A percentile compares a stretch with the other conserved stretches of the same genome.
These are phyloP conservation scores for Neria commutata DNA, from an alignment of 2,888 invertebrate genomes.

Conservation along the genomic window DNA sequence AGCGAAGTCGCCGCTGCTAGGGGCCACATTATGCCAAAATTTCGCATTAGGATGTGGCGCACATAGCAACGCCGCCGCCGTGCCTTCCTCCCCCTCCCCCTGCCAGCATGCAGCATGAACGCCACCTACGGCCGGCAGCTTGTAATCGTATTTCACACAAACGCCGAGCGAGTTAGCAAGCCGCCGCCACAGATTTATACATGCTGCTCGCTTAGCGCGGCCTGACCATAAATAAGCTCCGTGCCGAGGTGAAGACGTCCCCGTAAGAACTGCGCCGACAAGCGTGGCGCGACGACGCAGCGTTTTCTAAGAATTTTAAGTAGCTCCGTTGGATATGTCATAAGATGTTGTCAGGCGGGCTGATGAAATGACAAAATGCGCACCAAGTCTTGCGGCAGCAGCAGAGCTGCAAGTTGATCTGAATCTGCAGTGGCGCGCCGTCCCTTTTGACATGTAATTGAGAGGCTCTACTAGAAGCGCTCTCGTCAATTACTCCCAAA, in stretches of 20 bases:
- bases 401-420: no score
- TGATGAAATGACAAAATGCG: background rate
- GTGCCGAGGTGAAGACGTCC: no score
- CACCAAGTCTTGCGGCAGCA: no score
- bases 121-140: constrained; percentile 32
- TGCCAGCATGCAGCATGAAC: constrained; percentile 2
- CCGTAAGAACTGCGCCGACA: no score
- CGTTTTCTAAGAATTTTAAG: constrained; percentile 49
- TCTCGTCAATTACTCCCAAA: no score
- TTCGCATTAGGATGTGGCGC: background rate
- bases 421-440: no score
- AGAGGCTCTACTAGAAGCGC: no score
- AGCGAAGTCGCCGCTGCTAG: constrained; percentile 30
- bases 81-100: no score
- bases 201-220: constrained; percentile 1
- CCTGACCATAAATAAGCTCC: background rate
- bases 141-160: background rate
- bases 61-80: background rate
- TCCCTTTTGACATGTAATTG: no score
- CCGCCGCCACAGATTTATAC: background rate
- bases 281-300: constrained; percentile 33
- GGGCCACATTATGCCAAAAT: background rate
- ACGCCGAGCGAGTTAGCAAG: background rate
- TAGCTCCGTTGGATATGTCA: constrained; percentile 24
- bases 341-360: background rate